Conservation (phyloP, 2,888 invertebrate species). For the Phyllotreta striolata region DNA sequence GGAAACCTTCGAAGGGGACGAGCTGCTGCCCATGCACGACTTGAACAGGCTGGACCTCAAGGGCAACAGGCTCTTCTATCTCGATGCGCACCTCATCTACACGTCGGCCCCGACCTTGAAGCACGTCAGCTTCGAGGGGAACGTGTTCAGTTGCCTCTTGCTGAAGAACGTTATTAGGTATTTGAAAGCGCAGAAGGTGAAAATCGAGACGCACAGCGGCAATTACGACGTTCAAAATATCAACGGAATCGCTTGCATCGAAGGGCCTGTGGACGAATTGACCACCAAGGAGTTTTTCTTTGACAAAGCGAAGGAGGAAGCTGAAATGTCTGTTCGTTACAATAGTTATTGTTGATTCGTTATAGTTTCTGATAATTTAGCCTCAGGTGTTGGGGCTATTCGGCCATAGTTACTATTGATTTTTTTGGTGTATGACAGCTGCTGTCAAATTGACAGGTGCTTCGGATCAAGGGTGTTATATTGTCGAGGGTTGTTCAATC, state of each 20-base stretch:
- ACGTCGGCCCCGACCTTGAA: conserved; percentile 51
- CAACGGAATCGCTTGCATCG: conserved; percentile 55
- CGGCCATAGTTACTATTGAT: neutral
- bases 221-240: conserved; percentile 55
- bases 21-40: conserved; percentile 50
- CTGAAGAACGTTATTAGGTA: conserved; percentile 51
- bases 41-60: conserved; percentile 54
- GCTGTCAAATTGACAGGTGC: too few relatives aligned
- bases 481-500: too few relatives aligned
- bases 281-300: conserved; percentile 49
- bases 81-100: conserved; percentile 51
- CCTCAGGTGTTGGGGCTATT: too few relatives aligned
- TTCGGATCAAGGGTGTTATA: too few relatives aligned
- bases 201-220: conserved; percentile 46
- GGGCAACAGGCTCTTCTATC: conserved; percentile 52
- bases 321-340: conserved; percentile 27
- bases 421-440: too few relatives aligned
- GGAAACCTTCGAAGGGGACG: conserved; percentile 48
- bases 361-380: too few relatives aligned
- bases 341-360: too few relatives aligned
- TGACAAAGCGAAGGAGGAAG: conserved; percentile 44
- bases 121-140: conserved; percentile 53
- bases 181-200: conserved; percentile 49
- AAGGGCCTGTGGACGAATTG: conserved; percentile 42
- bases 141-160: conserved; percentile 52